phyloP scores from a whole-genome alignment of 2,797 vertebrate genomes.

The Tachyglossus aculeatus region DNA sequence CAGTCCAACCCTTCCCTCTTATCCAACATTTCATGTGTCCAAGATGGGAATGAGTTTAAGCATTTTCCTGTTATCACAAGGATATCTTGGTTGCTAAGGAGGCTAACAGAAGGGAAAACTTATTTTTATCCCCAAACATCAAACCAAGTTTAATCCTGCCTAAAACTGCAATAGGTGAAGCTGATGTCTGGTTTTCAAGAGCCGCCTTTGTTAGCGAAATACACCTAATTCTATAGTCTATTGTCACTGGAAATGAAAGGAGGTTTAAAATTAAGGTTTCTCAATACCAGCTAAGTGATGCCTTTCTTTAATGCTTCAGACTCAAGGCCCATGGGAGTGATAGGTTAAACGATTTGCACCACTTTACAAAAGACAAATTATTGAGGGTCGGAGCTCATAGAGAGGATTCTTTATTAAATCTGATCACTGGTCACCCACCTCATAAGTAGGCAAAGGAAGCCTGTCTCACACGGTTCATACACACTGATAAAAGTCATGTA shows the following conservation, averaged over 20 bases:
- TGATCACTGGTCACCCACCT: neutral
- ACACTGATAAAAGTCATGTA: slow-evolving; percentile 10
- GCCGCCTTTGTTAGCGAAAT: too few relatives aligned
- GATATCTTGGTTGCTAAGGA: neutral
- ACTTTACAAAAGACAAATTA: neutral
- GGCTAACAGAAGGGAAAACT: neutral
- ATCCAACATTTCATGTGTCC: neutral
- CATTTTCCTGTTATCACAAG: neutral
- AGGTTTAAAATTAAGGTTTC: neutral
- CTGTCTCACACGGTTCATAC: slow-evolving; percentile 5
- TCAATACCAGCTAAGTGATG: neutral
- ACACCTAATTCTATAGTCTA: neutral
- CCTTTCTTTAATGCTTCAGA: neutral
- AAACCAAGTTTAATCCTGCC: neutral
- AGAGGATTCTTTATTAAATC: neutral
- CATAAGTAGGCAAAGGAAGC: slow-evolving; percentile 10
- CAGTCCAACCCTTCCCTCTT: neutral
- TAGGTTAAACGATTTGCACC: neutral
- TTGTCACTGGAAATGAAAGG: neutral
- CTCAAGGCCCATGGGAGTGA: neutral
- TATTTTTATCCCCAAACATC: too few relatives aligned
- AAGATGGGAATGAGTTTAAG: neutral
- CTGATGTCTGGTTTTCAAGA: too few relatives aligned
- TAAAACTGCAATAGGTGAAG: too few relatives aligned
- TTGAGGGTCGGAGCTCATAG: neutral